These are phyloP conservation scores for Gnathonemus longibarbis DNA, from an alignment of 2,113 vertebrate species.

Conservation along the genomic window DNA sequence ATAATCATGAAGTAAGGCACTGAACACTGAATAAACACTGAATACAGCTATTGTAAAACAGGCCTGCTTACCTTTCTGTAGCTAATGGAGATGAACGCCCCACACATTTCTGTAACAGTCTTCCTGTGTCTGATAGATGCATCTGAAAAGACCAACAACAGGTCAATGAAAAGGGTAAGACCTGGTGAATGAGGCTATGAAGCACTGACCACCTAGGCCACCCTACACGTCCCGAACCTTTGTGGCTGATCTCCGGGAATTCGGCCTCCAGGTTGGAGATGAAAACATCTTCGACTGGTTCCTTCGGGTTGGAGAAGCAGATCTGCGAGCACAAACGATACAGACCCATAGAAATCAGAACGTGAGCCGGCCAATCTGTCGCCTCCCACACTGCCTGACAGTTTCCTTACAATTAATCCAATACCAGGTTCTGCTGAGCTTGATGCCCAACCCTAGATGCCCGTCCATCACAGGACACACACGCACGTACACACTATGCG, in stretches of 20 bases:
- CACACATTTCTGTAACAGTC: slow-evolving; percentile 42
- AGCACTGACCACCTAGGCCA: too few species aligned
- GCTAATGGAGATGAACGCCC: slow-evolving; percentile 60
- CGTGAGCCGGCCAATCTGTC: not conserved
- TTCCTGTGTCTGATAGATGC: slow-evolving; percentile 47
- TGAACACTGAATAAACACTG: too few species aligned
- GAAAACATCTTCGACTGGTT: slow-evolving; percentile 66
- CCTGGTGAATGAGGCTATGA: not conserved
- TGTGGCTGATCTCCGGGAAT: slow-evolving; percentile 55
- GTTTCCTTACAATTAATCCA: not conserved
- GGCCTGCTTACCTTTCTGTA: slow-evolving; percentile 67
- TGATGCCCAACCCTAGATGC: not conserved
- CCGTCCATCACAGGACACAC: not conserved
- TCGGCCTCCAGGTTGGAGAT: slow-evolving; percentile 62
- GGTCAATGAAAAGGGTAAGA: not conserved
- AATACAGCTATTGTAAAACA: not conserved
- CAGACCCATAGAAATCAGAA: not conserved
- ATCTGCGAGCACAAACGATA: slow-evolving; percentile 54
- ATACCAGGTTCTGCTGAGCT: not conserved
- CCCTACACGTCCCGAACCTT: slow-evolving; percentile 18
- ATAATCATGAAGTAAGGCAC: not conserved
- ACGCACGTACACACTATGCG: not conserved
- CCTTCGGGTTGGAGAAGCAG: slow-evolving; percentile 48
- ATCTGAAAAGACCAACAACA: slow-evolving; percentile 36
- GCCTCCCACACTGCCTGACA: not conserved